Evolutionary conservation across 2,113 vertebrate genomes (phyloP), one percentile per base, ranked within the genome.

Genomic region (Gymnorhina tibicen): DNA sequence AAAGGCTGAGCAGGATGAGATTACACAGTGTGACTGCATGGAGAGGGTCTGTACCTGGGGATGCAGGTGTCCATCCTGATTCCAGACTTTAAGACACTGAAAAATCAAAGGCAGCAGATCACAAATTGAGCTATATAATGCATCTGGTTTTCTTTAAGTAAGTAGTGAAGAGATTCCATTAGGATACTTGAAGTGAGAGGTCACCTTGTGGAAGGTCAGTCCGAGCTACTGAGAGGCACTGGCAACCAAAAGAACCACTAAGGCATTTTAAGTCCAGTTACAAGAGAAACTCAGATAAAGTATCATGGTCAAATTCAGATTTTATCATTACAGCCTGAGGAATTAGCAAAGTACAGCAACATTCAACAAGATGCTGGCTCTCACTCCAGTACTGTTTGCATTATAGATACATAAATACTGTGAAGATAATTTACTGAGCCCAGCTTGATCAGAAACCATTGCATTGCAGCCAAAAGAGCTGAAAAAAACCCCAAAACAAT

Each of bases 1-100:
- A 22, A 66, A 41, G 58, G 30, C 28, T 21, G 62, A 84, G 49
- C 5, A 3, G 60, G 42, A 59, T 4, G 46, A 59, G 39, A 13
- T 42, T 3, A 41, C 2, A 7, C 0, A 0, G 16, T 3, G 32
- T 9, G 46, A 39, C 37, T 50, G 28, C 70, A 11, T 4, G 21
- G 55, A 52, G 33, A 56, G 37, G 39, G n/a, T 44, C 2, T 13
- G 26, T 49, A 66, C 39, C 41, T 62, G 63, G 46, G 33, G 20
- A 39, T 35, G 23, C 15, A 41, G 46, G 9, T 33, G 10, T 20
- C 77, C 8, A 19, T 37, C 66, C 50, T 50, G 16, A 30, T 24
- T 33, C 18, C 37, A 53, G 32, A 5, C 32, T 19, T 27, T 15
- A 33, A 18, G 5, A 52, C 16, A 18, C 26, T 11, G 7, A 64